Conservation (phyloP, 2,888 invertebrate genomes). For the Drosophila percnosoma region DNA sequence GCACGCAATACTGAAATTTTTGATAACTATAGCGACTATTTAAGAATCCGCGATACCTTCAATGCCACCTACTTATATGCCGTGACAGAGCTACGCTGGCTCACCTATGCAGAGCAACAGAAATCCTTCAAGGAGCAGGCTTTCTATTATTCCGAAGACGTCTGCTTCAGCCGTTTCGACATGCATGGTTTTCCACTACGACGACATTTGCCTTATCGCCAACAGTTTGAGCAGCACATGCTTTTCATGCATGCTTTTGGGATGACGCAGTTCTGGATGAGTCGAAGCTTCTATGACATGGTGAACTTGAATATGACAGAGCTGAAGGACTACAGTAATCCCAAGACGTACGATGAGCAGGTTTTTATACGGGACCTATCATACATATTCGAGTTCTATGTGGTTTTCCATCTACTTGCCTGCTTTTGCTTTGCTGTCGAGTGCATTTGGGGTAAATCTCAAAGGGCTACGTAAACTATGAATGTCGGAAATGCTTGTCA, state of each 20-base stretch:
- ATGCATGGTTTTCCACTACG: constrained; percentile 45
- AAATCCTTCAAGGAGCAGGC: constrained; percentile 39
- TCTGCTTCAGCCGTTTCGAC: constrained; percentile 38
- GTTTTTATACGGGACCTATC: constrained; percentile 41
- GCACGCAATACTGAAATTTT: background rate
- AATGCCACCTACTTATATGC: constrained; percentile 56
- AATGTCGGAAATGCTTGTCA: background rate
- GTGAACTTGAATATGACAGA: constrained; percentile 23
- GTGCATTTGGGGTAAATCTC: constrained; percentile 2
- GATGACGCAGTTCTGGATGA: constrained; percentile 40
- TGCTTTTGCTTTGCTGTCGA: constrained; percentile 44
- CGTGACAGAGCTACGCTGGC: constrained; percentile 45
- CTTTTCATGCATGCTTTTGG: constrained; percentile 42
- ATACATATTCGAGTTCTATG: constrained; percentile 40
- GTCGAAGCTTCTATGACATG: constrained; percentile 51
- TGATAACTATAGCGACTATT: constrained; percentile 25
- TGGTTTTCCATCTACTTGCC: constrained; percentile 3
- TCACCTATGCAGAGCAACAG: constrained; percentile 58
- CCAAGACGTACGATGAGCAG: rapidly evolving
- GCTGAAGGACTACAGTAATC: constrained; percentile 36
- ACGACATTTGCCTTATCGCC: constrained; percentile 50
- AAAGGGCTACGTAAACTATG: background rate
- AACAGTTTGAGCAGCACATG: constrained; percentile 57
- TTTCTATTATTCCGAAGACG: constrained; percentile 52
- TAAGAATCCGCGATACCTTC: constrained; percentile 35